Percentiles rank a stretch among this genome's conserved stretches.
Conservation (phyloP, 1,140 invertebrate genomes). For the Papilio aristodemus region DNA sequence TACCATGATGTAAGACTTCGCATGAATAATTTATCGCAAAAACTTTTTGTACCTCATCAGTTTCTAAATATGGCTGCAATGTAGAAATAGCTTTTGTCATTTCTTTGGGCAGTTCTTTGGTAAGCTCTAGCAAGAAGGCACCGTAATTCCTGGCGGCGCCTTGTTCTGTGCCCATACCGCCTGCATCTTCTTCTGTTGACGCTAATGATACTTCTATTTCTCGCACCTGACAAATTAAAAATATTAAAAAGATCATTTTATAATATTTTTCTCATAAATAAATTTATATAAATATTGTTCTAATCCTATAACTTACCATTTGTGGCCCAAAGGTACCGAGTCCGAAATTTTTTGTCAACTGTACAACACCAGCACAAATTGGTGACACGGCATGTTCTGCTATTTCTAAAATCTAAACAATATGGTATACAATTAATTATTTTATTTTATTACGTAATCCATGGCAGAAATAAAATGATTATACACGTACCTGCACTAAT, state of each 20-base stretch:
- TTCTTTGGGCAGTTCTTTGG: constrained; percentile 83
- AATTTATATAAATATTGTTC: background rate
- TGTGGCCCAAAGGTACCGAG: constrained; percentile 85
- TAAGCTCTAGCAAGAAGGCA: constrained; percentile 86
- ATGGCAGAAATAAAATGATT: too few species aligned
- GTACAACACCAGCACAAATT: constrained; percentile 85
- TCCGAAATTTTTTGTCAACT: constrained; percentile 83
- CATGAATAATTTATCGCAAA: too few species aligned
- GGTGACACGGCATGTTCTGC: constrained; percentile 85
- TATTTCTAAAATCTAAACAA: constrained; percentile 85
- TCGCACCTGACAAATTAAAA: constrained; percentile 71
- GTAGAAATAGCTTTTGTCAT: constrained; percentile 82
- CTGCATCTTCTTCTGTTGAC: constrained; percentile 73
- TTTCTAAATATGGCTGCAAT: constrained; percentile 73
- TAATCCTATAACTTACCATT: constrained; percentile 69
- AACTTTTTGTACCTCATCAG: constrained; percentile 67
- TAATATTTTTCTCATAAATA: too few species aligned
- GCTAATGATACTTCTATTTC: constrained; percentile 85
- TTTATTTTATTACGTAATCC: too few species aligned
- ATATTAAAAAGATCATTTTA: background rate
- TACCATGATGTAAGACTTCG: too few species aligned
- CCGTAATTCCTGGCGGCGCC: constrained; percentile 84
- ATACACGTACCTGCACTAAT: constrained; percentile 84
- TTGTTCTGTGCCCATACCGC: constrained; percentile 81
- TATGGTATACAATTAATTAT: constrained; percentile 33